Percentiles rank a stretch among this genome's conserved stretches.
Conservation (phyloP, 2,113 vertebrate genomes). For the Microtus ochrogaster region DNA sequence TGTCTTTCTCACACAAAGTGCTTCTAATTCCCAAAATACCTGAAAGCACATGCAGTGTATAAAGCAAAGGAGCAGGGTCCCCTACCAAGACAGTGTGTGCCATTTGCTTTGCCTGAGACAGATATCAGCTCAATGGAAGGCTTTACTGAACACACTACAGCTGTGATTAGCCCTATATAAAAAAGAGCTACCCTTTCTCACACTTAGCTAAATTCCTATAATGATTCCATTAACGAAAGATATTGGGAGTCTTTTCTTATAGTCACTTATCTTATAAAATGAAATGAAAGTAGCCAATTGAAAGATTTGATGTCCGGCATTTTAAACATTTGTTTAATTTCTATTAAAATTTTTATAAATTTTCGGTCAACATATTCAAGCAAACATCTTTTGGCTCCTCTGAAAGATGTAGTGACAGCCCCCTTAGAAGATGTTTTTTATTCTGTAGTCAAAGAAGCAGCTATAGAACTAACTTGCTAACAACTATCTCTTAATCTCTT, state of each 20-base stretch:
- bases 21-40: background rate
- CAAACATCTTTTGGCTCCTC: background rate
- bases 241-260: background rate
- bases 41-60: background rate
- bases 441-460: background rate
- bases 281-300: background rate
- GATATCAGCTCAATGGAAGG: background rate
- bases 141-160: background rate
- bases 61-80: background rate
- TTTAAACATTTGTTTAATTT: slow-evolving; percentile 42
- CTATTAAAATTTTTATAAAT: slow-evolving; percentile 20
- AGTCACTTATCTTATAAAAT: background rate
- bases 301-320: slow-evolving; percentile 12
- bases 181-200: background rate
- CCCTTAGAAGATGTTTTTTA: slow-evolving; percentile 20
- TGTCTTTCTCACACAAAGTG: background rate
- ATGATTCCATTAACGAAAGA: slow-evolving; percentile 43
- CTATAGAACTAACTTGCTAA: background rate
- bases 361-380: background rate
- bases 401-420: background rate
- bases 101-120: background rate
- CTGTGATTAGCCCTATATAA: slow-evolving; percentile 30
- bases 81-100: background rate
- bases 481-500: background rate
- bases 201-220: slow-evolving; percentile 22